Percentiles rank a stretch among this genome's conserved stretches.
These are phyloP conservation scores for Oedothorax gibbosus DNA, from an alignment of 1,140 invertebrate genomes.

Conservation along the genomic window DNA sequence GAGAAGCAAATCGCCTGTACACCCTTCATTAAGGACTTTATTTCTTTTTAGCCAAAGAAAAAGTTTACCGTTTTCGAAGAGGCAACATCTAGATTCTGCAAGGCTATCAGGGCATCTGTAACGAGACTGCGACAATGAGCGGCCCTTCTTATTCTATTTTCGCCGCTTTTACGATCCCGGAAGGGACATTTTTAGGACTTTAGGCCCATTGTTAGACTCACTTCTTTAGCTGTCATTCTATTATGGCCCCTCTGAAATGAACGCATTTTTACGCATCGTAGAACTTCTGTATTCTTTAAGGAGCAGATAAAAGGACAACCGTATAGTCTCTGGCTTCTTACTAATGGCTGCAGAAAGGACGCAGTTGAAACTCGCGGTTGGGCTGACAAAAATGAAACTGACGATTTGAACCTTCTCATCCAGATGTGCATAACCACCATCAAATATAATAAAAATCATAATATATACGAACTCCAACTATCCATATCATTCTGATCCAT, in stretches of 20 bases:
- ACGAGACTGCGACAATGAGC: slow-evolving; percentile 26
- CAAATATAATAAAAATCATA: too few species aligned
- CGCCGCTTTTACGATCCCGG: slow-evolving; percentile 31
- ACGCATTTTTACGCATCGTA: slow-evolving; percentile 38
- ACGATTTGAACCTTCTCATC: too few species aligned
- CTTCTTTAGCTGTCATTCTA: slow-evolving; percentile 51
- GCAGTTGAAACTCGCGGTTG: too few species aligned
- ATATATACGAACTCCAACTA: too few species aligned
- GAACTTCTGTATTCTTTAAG: slow-evolving; percentile 19
- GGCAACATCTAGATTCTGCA: slow-evolving; percentile 13
- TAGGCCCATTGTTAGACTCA: slow-evolving; percentile 36
- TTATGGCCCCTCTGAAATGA: slow-evolving; percentile 36
- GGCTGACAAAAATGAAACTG: too few species aligned
- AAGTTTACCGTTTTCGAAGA: slow-evolving; percentile 18
- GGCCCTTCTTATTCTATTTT: slow-evolving; percentile 38
- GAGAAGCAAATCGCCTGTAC: slow-evolving; percentile 34
- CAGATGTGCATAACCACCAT: too few species aligned
- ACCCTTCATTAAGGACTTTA: slow-evolving; percentile 38
- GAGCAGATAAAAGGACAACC: slow-evolving; percentile 12
- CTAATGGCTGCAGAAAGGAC: slow-evolving; percentile 10
- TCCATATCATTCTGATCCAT: too few species aligned
- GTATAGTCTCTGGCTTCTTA: not conserved
- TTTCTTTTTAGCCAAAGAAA: slow-evolving; percentile 30
- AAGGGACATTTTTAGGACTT: slow-evolving; percentile 44
- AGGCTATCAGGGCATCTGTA: slow-evolving; percentile 29